These are phyloP conservation scores for Acrocyrtus sp. DNA, from an alignment of 2,888 invertebrate species.

Conservation along the genomic window DNA sequence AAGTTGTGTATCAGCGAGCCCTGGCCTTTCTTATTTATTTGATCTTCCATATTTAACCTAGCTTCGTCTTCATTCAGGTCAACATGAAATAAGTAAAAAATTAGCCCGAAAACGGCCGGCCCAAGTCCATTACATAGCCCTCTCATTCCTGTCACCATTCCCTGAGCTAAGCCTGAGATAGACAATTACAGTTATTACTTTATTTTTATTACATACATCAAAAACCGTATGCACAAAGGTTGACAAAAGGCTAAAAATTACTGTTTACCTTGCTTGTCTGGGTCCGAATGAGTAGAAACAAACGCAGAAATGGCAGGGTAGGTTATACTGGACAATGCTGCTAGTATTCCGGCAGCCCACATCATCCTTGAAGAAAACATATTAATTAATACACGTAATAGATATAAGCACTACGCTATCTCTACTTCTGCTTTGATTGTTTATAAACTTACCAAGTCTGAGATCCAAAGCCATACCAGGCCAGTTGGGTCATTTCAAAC, in stretches of 20 bases:
- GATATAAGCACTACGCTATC: no score
- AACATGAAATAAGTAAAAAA: conserved; percentile 98
- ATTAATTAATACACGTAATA: not conserved
- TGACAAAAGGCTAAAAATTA: not conserved
- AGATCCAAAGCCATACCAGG: conserved; percentile 98
- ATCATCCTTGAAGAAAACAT: conserved; percentile 79
- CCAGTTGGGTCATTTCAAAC: conserved; percentile 95
- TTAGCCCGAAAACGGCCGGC: conserved; percentile 97
- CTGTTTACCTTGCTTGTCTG: conserved; percentile 89
- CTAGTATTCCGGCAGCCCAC: conserved; percentile 98
- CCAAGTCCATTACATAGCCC: conserved; percentile 98
- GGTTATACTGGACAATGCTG: conserved; percentile 94
- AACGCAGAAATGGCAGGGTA: conserved; percentile 99
- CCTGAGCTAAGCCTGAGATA: conserved; percentile 85
- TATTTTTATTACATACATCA: not conserved
- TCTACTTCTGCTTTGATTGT: no score
- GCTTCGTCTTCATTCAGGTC: conserved; percentile 84
- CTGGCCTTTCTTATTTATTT: conserved; percentile 32
- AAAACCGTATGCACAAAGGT: not conserved
- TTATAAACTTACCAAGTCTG: conserved; percentile 81
- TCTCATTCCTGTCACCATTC: conserved; percentile 98
- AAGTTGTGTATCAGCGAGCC: conserved; percentile 15
- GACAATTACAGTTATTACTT: not conserved
- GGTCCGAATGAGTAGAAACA: conserved; percentile 96
- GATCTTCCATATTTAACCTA: conserved; percentile 55